Evolutionary conservation across 2,113 vertebrate genomes (phyloP), one percentile per base, ranked within the genome.

Genomic region (Proterorhinus semilunaris): DNA sequence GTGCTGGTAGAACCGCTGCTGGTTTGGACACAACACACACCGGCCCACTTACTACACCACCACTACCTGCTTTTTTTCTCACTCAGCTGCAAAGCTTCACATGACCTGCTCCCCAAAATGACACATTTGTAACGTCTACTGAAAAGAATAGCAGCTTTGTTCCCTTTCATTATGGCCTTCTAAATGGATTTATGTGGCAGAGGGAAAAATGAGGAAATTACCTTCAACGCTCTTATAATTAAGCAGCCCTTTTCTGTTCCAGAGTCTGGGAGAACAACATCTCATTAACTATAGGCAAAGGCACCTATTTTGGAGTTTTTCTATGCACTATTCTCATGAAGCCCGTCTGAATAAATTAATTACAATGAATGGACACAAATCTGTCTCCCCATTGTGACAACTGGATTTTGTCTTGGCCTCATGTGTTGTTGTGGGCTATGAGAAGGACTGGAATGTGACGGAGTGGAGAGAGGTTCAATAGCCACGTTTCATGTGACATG

Each of bases 91-190:
- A 91, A 92, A 85, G 86, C 83, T 90, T 93, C 83, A 87, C 91
- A 92, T 92, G 91, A 87, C 90, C 92, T 90, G 92, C 90, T 94
- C 90, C 91, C 88, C 90, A 93, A 93, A 94, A 92, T 93, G 93
- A 92, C 93, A 95, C 93, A 93, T 93, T 90, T 91, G 90, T 91
- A 92, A 89, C 90, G 87, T 89, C 87, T 87, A 94, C 90, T 80
- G 87, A 93, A 93, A 93, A 95, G 93, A 95, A 95, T 94, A 93
- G 92, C 90, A 88, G 92, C 94, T 94, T 94, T 95, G 93, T 96
- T 94, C 91, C 82, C 86, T 90, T 85, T 85, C 76, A 58, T 91
- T 94, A 87, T 84, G 88, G 87, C 88, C 82, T 77, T 90, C 92
- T 85, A 94, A 88, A 91, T 91, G 86, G 83, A 92, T 91, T 94